Conservation (phyloP, 1,140 invertebrate genomes). For the Adelges cooleyi region DNA sequence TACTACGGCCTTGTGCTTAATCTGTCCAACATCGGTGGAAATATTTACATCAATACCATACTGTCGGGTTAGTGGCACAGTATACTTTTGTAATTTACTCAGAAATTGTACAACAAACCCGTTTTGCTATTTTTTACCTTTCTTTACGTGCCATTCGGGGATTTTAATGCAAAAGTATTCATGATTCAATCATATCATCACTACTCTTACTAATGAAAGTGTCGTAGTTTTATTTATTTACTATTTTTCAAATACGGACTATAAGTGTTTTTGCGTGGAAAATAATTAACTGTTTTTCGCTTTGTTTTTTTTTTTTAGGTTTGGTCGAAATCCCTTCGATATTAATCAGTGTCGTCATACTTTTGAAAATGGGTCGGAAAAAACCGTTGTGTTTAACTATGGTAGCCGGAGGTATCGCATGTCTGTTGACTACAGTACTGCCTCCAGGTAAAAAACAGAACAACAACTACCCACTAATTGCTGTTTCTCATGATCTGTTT, state of each 20-base stretch:
- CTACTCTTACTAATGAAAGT: too few species aligned
- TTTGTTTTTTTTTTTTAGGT: slow-evolving; percentile 41
- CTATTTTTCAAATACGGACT: too few species aligned
- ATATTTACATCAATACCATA: slow-evolving; percentile 50
- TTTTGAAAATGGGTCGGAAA: slow-evolving; percentile 54
- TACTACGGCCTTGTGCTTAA: slow-evolving; percentile 62
- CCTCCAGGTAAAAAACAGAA: slow-evolving; percentile 46
- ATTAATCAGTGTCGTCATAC: slow-evolving; percentile 54
- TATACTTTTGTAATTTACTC: too few species aligned
- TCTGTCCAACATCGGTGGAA: slow-evolving; percentile 54
- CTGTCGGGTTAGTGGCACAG: slow-evolving; percentile 46
- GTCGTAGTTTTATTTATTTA: too few species aligned
- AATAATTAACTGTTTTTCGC: not conserved
- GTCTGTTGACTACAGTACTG: slow-evolving; percentile 52
- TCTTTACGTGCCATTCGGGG: not conserved
- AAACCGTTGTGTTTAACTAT: slow-evolving; percentile 53
- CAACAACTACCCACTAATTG: not conserved
- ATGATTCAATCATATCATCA: not conserved
- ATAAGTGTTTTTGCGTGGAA: too few species aligned
- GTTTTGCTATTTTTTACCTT: not conserved
- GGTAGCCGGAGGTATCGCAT: slow-evolving; percentile 50
- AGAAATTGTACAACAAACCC: too few species aligned
- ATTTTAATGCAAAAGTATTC: not conserved
- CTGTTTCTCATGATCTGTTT: not conserved
- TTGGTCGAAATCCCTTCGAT: slow-evolving; percentile 60